phyloP scores from a whole-genome alignment of 2,113 vertebrate species.

The Ictalurus furcatus region DNA sequence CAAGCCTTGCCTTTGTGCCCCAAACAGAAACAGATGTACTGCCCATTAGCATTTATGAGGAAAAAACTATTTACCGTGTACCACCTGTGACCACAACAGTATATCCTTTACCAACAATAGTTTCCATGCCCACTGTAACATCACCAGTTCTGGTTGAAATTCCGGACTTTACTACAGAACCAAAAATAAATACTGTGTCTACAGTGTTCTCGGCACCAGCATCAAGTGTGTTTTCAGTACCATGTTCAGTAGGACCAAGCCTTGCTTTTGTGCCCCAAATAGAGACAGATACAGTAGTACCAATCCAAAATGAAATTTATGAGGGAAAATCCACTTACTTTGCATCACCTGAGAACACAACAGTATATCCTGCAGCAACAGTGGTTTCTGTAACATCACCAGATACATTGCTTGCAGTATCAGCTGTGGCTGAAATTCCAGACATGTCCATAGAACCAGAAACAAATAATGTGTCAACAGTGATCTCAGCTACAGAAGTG shows the following conservation, averaged over 20 bases:
- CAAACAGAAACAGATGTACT: neutral
- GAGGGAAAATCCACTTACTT: neutral
- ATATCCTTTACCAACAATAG: neutral
- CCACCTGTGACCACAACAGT: neutral
- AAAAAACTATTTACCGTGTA: neutral
- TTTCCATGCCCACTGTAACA: constrained; percentile 16
- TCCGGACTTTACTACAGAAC: constrained; percentile 32
- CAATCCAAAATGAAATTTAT: neutral
- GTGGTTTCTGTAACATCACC: constrained; percentile 21
- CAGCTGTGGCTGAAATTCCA: constrained; percentile 38
- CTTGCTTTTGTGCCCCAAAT: neutral
- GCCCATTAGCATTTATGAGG: neutral
- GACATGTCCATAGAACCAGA: constrained; percentile 31
- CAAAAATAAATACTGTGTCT: neutral
- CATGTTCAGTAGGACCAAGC: neutral
- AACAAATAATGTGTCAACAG: neutral
- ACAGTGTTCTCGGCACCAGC: neutral
- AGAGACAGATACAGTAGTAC: neutral
- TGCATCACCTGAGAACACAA: neutral
- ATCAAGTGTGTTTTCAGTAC: neutral
- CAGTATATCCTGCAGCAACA: neutral
- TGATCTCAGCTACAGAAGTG: constrained; percentile 18
- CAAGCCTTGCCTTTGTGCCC: neutral
- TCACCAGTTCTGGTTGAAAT: constrained; percentile 9
- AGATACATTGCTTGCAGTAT: constrained; percentile 36